Percentiles rank a stretch among this genome's conserved stretches.
These are phyloP conservation scores for Achroia grisella DNA, from an alignment of 1,140 invertebrate genomes.

Conservation along the genomic window DNA sequence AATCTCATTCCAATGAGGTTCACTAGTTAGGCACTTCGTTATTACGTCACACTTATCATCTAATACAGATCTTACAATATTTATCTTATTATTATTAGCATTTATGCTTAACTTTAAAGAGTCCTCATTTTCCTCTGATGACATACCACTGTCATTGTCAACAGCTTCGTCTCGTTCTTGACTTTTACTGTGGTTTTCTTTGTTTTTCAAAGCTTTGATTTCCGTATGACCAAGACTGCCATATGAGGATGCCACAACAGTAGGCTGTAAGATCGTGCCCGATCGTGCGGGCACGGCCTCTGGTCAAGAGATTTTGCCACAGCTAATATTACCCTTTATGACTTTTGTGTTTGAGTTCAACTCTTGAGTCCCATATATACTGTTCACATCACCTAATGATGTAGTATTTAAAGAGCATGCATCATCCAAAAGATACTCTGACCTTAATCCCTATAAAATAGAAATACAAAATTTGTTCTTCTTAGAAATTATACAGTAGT, in stretches of 20 bases:
- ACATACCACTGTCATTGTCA: conserved; percentile 65
- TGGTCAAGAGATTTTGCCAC: conserved; percentile 51
- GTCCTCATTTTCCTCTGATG: conserved; percentile 60
- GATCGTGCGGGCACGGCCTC: conserved; percentile 52
- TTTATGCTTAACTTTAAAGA: conserved; percentile 36
- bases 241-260: conserved; percentile 27
- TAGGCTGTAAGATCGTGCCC: conserved; percentile 39
- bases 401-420: conserved; percentile 44
- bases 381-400: conserved; percentile 43
- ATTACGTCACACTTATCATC: conserved; percentile 32
- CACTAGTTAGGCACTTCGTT: conserved; percentile 61
- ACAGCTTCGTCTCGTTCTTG: conserved; percentile 11
- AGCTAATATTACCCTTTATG: conserved; percentile 43
- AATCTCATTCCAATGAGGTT: conserved; percentile 66
- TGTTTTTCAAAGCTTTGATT: conserved; percentile 26
- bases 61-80: conserved; percentile 31
- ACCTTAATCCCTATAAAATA: conserved; percentile 49
- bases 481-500: no score
- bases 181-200: conserved; percentile 19
- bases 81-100: conserved; percentile 25
- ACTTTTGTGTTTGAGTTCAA: conserved; percentile 36
- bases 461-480: background rate
- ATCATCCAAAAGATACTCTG: conserved; percentile 55
- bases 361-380: conserved; percentile 45
- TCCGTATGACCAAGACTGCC: conserved; percentile 56